Evolutionary conservation across 2,888 invertebrate genomes (phyloP).

Genomic region (Ectemnius lituratus): DNA sequence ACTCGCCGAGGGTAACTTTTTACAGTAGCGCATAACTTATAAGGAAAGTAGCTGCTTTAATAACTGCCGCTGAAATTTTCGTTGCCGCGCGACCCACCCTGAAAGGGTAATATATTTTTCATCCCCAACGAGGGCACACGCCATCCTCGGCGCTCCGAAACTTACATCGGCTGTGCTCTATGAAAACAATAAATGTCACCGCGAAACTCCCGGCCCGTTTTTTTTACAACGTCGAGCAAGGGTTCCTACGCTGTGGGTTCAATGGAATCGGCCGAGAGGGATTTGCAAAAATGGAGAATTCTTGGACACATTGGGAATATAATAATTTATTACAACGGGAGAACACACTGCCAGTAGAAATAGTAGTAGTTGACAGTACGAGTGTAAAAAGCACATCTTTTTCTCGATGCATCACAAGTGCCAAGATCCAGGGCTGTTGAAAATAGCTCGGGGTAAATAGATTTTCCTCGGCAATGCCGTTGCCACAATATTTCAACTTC

Average conservation of each 20-base stretch:
- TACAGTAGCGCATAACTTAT: slow-evolving; percentile 28
- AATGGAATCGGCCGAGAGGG: background rate
- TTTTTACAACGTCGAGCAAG: no score
- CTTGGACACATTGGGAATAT: background rate
- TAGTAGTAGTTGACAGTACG: no score
- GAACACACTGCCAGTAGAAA: no score
- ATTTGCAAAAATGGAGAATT: background rate
- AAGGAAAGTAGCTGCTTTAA: slow-evolving; percentile 23
- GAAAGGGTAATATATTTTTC: slow-evolving; percentile 19
- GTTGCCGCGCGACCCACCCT: background rate
- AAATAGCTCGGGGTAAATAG: no score
- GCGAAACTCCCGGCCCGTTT: background rate
- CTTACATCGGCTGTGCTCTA: background rate
- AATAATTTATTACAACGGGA: no score
- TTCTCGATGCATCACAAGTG: background rate
- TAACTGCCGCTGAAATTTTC: slow-evolving; percentile 33
- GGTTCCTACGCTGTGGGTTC: no score
- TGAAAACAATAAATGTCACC: slow-evolving; percentile 5
- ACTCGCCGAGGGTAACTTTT: slow-evolving; percentile 20
- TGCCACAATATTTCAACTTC: background rate
- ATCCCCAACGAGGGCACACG: background rate
- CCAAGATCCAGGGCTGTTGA: background rate
- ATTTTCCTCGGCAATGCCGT: no score
- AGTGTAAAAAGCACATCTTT: no score
- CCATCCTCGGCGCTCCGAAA: background rate